Conservation (phyloP, 2,113 vertebrate species). For the Chaetodon trifascialis region DNA sequence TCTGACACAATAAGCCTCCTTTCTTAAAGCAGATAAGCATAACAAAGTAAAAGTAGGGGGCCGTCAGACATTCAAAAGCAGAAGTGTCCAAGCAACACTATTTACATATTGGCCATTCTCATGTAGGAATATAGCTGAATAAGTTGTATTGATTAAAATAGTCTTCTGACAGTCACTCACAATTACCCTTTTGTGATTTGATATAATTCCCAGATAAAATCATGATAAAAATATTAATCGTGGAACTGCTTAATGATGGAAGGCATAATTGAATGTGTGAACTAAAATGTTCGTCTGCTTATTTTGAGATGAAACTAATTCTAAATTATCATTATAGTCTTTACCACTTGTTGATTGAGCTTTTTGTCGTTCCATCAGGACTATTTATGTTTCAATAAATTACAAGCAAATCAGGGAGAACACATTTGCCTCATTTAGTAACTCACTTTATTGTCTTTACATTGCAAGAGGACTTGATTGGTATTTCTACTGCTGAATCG, state of each 20-base stretch:
- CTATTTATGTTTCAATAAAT: slow-evolving; percentile 70
- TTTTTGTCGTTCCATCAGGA: slow-evolving; percentile 39
- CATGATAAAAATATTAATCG: slow-evolving; percentile 29
- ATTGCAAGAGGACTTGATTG: slow-evolving; percentile 68
- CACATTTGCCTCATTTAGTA: slow-evolving; percentile 67
- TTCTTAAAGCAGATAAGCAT: slow-evolving; percentile 83
- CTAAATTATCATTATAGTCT: slow-evolving; percentile 41
- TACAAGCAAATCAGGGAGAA: slow-evolving; percentile 70
- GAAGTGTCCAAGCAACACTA: slow-evolving; percentile 80
- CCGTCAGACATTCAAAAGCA: slow-evolving; percentile 80
- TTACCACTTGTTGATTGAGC: slow-evolving; percentile 41
- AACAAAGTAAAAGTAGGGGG: slow-evolving; percentile 86
- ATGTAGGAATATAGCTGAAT: slow-evolving; percentile 59
- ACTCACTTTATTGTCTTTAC: slow-evolving; percentile 73
- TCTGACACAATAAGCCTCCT: slow-evolving; percentile 77
- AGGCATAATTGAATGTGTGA: background rate
- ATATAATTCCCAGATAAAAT: slow-evolving; percentile 47
- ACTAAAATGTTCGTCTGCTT: slow-evolving; percentile 25
- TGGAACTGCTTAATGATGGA: background rate
- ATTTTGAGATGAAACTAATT: slow-evolving; percentile 35
- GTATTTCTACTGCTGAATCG: slow-evolving; percentile 60
- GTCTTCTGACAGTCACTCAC: slow-evolving; percentile 55
- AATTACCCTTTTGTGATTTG: slow-evolving; percentile 46
- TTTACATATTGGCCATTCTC: slow-evolving; percentile 77
- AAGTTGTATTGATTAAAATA: slow-evolving; percentile 70